phyloP scores from a whole-genome alignment of 2,888 invertebrate genomes.

The Augochlorella aurata region DNA sequence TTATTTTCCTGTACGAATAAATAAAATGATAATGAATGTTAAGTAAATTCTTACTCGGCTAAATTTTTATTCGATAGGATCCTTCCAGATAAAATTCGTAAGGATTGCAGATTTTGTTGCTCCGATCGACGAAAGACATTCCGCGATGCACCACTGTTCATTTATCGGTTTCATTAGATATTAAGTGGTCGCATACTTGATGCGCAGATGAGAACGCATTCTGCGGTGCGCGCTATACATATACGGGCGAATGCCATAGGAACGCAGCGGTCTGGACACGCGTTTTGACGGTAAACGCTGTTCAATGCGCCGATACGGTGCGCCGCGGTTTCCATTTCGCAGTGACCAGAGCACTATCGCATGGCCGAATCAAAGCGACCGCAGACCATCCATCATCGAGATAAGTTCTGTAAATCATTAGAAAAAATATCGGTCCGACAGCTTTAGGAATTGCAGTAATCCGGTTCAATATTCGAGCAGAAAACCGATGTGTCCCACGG shows the following conservation, averaged over 20 bases:
- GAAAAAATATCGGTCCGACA: neutral
- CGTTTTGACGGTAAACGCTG: constrained; percentile 38
- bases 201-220: neutral
- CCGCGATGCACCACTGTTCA: constrained; percentile 12
- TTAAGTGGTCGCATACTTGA: constrained; percentile 6
- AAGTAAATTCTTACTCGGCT: no score
- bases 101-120: neutral
- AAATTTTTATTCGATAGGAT: no score
- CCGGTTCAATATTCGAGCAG: neutral
- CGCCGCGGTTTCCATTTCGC: constrained; percentile 46
- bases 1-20: no score
- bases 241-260: constrained; percentile 30
- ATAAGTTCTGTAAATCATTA: constrained; percentile 32
- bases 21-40: no score
- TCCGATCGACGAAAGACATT: neutral
- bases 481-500: neutral
- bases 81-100: no score
- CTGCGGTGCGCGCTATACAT: constrained; percentile 28
- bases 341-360: constrained; percentile 19
- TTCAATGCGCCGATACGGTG: constrained; percentile 28
- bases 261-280: constrained; percentile 34
- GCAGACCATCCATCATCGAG: constrained; percentile 32
- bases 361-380: constrained; percentile 36
- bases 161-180: constrained; percentile 39
- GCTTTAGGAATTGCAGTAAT: neutral